Evolutionary conservation across 2,113 vertebrate species (phyloP), one percentile per base, ranked within the genome.

Genomic region (Martes martes): DNA sequence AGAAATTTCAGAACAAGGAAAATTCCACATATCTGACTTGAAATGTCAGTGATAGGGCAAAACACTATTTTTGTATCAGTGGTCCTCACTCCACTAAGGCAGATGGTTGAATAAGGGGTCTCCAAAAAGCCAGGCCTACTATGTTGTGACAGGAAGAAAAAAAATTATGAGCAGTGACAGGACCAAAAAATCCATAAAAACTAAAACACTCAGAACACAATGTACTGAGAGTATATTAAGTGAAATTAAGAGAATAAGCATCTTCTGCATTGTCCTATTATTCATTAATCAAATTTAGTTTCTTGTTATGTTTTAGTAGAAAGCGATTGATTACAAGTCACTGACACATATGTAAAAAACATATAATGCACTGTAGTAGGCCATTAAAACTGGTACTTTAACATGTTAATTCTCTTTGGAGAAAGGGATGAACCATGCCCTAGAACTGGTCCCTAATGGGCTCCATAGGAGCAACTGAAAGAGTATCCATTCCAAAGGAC

Each of bases 401-500:
- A 92, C 19, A 90, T 28, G 14, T 57, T 7, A 80, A 80, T 93
- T 96, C 94, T 87, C 81, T 96, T 96, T 69, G 83, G 80, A 97
- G 61, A 94, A 94, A 97, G 87, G 89, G 93, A 93, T 5, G 31
- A 94, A 84, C 73, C 19, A 6, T 76, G 83, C 33, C 94, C 80
- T 92, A 97, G 50, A 95, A 83, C 79, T 80, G 88, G 73, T 81
- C 84, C 94, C 95, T 96, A 95, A 69, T 97, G 92, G 86, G 65
- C 92, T 98, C 97, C 65, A 59, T 31, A 96, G 97, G 39, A 98
- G 97, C 96, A 95, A 97, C 69, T 89, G 95, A 96, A 94, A 80
- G 42, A 97, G 78, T 31, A 92, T 73, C 96, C 4, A 84, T 79
- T 97, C 82, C 80, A 88, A 95, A 97, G 83, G 74, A 97, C 63